A percentile compares a stretch with the other conserved stretches of the same genome.
Evolutionary conservation across 2,113 vertebrate species (phyloP).

Genomic region (Antechinus stuartii): DNA sequence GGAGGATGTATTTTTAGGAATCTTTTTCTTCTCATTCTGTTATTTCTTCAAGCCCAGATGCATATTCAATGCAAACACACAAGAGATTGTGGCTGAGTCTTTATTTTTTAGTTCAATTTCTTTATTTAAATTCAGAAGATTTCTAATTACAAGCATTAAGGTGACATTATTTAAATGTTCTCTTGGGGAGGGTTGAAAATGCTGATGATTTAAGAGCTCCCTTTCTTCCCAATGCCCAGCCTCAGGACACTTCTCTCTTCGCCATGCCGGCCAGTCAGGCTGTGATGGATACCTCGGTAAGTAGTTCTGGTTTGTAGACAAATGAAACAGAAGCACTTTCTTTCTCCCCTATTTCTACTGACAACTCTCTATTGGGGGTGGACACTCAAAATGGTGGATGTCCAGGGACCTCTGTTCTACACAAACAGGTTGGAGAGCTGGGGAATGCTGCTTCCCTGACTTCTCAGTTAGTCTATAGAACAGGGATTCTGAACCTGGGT

Average conservation of each 20-base stretch:
- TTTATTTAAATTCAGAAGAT: not conserved
- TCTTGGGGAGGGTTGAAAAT: constrained; percentile 3
- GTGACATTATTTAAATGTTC: constrained; percentile 29
- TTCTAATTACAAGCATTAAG: constrained; percentile 31
- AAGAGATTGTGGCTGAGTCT: not conserved
- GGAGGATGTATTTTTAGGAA: not conserved
- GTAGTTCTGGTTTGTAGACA: constrained; percentile 73
- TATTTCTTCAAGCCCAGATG: not conserved
- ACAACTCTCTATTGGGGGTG: constrained; percentile 4
- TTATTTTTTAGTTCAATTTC: not conserved
- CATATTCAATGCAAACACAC: not conserved
- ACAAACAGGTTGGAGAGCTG: not conserved
- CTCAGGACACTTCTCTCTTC: constrained; percentile 87
- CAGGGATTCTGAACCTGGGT: not conserved
- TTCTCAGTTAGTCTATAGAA: constrained; percentile 38
- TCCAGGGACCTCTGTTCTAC: not conserved
- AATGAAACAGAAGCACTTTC: not conserved
- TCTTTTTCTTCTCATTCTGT: not conserved
- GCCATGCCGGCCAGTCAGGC: constrained; percentile 85
- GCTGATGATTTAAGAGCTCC: constrained; percentile 17
- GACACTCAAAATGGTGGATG: constrained; percentile 17
- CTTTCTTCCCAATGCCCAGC: constrained; percentile 50
- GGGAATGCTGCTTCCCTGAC: not conserved
- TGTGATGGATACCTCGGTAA: constrained; percentile 89
- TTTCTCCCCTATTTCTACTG: not conserved